These are phyloP conservation scores for Nematolebias whitei DNA, from an alignment of 2,113 vertebrate species.

Conservation along the genomic window DNA sequence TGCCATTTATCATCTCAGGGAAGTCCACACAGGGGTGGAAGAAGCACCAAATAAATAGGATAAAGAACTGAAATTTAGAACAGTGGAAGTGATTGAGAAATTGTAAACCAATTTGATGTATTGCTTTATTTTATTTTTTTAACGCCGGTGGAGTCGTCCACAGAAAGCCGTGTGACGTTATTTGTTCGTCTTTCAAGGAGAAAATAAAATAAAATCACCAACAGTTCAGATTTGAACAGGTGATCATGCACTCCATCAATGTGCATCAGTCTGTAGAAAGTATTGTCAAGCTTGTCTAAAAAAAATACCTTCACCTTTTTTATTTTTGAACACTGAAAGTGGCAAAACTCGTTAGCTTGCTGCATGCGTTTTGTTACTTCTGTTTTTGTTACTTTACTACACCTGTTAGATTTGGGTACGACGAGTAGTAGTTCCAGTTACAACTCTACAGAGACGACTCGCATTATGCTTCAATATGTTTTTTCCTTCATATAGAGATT, in stretches of 20 bases:
- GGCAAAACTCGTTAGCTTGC: background rate
- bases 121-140: no score
- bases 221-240: no score
- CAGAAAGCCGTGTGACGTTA: no score
- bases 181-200: no score
- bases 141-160: no score
- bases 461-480: background rate
- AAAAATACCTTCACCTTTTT: no score
- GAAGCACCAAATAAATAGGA: background rate
- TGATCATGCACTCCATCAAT: no score
- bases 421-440: background rate
- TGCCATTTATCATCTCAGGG: background rate
- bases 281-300: background rate
- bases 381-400: background rate
- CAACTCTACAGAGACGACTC: background rate
- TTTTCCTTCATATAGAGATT: slow-evolving; percentile 40
- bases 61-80: background rate
- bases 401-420: background rate
- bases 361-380: background rate
- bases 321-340: background rate
- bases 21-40: background rate
- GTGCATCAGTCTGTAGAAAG: background rate
- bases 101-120: no score
- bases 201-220: no score
- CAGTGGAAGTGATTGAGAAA: no score